Evolutionary conservation across 2,888 invertebrate genomes (phyloP), one percentile per base, ranked within the genome.

Genomic region (Deilephila porcellus): DNA sequence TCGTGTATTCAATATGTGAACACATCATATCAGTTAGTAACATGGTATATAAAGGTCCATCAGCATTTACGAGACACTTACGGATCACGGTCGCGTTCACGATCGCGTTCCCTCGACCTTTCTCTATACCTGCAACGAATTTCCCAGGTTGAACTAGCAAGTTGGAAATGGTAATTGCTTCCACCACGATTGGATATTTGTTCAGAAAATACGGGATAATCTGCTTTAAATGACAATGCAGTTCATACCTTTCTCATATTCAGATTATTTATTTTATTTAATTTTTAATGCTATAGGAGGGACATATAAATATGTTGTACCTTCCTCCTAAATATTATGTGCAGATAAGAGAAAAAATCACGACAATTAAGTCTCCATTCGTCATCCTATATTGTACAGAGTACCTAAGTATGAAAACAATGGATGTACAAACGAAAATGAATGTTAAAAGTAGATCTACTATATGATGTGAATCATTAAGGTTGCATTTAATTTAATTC

Each of bases 31-130:
- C 11, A 52, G 67, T 67, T 25, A 25, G 45, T 25, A 52, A 34
- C 25, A 45, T 45, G 45, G 59, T 14, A 53, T 34, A 34, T 25
- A 5, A 59, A 59, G 67, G 67, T 52, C 45, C 45, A 45, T 25
- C 45, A 52, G 45, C 67, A 67, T 67, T 67, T 67, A 67, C 45
- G 53, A 79, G 82, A 85, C 85, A 93, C 95, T 95, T 95, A 96
- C 96, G 95, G 94, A 85, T 96, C 95, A 82, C 95, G 92, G 78
- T 96, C 96, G 82, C 94, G 93, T 78, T 96, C 96, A 75, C 96
- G 94, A 83, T 97, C 97, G 73, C 97, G 95, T 78, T 96, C 97
- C 79, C 96, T 95, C 75, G 97, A 97, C 81, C 96, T 94, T 86
- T 97, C 97, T 77, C 97, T 96, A 86, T 97, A 96, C 85, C 96